phyloP scores from a whole-genome alignment of 2,797 vertebrate species.

The Salarias fasciatus region DNA sequence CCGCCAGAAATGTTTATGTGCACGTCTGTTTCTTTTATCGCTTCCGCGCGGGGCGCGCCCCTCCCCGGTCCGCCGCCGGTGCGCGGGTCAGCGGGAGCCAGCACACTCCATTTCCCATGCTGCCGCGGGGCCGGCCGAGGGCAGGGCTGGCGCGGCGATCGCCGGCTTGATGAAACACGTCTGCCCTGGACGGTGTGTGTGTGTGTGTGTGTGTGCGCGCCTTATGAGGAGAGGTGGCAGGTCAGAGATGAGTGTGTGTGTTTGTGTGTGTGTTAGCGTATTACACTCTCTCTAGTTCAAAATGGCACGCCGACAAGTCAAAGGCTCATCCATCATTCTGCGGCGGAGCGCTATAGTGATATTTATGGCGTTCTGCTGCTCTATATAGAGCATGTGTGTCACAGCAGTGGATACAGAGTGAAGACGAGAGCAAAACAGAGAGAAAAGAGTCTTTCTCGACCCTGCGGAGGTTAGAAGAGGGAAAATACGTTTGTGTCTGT shows the following conservation, averaged over 20 bases:
- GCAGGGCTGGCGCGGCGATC: constrained; percentile 40
- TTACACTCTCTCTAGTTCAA: constrained; percentile 55
- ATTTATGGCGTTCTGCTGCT: constrained; percentile 56
- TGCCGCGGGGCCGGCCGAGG: constrained; percentile 55
- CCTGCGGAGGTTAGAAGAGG: constrained; percentile 44
- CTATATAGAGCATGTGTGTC: constrained; percentile 7
- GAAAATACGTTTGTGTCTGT: constrained; percentile 14
- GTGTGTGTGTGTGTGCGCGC: neutral
- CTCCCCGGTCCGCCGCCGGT: constrained; percentile 17
- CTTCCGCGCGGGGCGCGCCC: constrained; percentile 5
- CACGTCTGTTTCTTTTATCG: constrained; percentile 14
- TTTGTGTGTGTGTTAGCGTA: constrained; percentile 34
- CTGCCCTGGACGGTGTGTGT: constrained; percentile 12
- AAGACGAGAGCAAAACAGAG: neutral
- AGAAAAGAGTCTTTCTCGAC: constrained; percentile 35
- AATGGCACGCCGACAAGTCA: constrained; percentile 60
- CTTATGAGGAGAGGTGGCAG: constrained; percentile 32
- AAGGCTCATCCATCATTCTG: constrained; percentile 58
- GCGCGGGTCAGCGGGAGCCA: constrained; percentile 60
- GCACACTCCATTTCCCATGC: constrained; percentile 75
- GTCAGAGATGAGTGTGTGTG: constrained; percentile 45
- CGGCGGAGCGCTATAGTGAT: constrained; percentile 33
- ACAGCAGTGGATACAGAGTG: constrained; percentile 15
- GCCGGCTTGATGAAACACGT: constrained; percentile 65
- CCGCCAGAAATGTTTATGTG: constrained; percentile 7